Evolutionary conservation across 2,888 invertebrate species (phyloP).

Genomic region (Silvanus unidentatus): DNA sequence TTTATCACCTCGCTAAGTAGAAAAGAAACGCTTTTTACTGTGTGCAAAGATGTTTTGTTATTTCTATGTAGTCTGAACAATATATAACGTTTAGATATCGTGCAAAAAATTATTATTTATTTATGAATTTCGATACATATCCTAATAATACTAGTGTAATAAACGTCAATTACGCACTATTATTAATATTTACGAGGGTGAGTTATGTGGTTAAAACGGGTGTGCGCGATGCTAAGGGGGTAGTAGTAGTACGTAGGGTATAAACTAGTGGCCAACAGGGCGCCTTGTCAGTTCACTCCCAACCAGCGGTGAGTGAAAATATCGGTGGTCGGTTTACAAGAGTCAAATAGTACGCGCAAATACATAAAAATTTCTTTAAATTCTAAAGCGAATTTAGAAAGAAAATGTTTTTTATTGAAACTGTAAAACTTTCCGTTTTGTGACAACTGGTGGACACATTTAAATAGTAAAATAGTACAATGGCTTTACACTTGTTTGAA

Average conservation of each 20-base stretch:
- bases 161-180: slow-evolving; percentile 23
- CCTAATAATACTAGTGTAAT: slow-evolving; percentile 13
- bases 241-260: slow-evolving; percentile 19
- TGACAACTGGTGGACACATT: slow-evolving; percentile 9
- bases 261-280: slow-evolving; percentile 26
- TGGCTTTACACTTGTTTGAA: slow-evolving; percentile 19
- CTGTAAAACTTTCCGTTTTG: slow-evolving; percentile 4
- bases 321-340: slow-evolving; percentile 12
- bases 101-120: slow-evolving; percentile 7
- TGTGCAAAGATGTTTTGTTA: no score
- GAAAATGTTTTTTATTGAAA: not conserved
- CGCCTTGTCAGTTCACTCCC: slow-evolving; percentile 24
- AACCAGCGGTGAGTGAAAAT: slow-evolving; percentile 21
- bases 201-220: slow-evolving; percentile 25
- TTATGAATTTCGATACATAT: slow-evolving; percentile 10
- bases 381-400: not conserved
- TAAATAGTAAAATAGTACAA: slow-evolving; percentile 7
- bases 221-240: slow-evolving; percentile 21
- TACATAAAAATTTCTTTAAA: slow-evolving; percentile 10
- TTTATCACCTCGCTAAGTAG: no score
- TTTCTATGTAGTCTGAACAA: no score
- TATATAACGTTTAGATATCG: no score
- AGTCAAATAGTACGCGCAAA: slow-evolving; percentile 11
- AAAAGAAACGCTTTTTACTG: no score
- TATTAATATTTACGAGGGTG: slow-evolving; percentile 29